Evolutionary conservation across 2,888 invertebrate genomes (phyloP), one percentile per base, ranked within the genome.

Genomic region (Bombylius major): DNA sequence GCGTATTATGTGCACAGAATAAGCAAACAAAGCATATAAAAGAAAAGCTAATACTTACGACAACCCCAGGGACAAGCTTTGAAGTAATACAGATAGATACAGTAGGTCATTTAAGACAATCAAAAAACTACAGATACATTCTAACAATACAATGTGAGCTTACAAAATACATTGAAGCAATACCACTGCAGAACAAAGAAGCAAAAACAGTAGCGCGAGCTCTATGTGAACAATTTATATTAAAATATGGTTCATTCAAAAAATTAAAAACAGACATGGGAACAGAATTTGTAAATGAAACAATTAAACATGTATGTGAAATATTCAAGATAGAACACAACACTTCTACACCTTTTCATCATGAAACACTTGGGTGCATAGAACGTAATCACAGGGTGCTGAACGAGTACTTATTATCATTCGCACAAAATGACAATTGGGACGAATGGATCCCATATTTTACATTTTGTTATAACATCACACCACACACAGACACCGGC

Each of bases 161-260:
- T 32, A 48, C 53, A 12, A 53, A 53, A 48, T 53, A 63, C 53
- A 33, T 66, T 23, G 54, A 61, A 12, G 55, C 61, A 9, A 56
- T 59, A 31, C 61, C 63, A 46, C 56, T 63, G 31, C 33, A 57
- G 44, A 58, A 62, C 31, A 65, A 64, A 62, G 62, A 61, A 52
- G 62, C 64, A 32, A 56, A 52, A 36, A 63, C 61, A 4, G 56
- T 63, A 4, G 62, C 64, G 23, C 61, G 51, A 60, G 61, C 61
- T 33, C 61, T 65, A 42, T n/a, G 48, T 23, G 58, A 65, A 54
- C 55, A 60, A 44, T 62, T 63, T 42, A 62, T 65, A 31, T 51
- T 62, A 32, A 61, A 55, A 45, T 60, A 57, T 49, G 61, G 61
- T 47, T 56, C 55, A 44, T 58, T 58, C 50, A 59, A 51, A 36